These are phyloP conservation scores for Pampus argenteus DNA, from an alignment of 2,797 vertebrate genomes.

Conservation along the genomic window DNA sequence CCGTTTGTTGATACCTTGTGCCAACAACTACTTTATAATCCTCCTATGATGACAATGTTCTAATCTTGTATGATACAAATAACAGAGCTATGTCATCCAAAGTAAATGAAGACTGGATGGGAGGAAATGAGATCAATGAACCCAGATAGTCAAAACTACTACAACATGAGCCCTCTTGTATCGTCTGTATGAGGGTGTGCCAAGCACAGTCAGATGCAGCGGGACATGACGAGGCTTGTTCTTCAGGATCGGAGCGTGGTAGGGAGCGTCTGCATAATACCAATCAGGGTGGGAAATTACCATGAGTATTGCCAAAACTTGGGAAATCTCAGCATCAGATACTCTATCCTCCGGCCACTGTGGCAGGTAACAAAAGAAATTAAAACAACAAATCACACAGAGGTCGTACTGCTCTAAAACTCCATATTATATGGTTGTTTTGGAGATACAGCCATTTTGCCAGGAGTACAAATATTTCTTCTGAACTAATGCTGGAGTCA, in stretches of 20 bases:
- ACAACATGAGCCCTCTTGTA: not conserved
- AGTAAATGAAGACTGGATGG: not conserved
- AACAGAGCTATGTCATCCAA: not conserved
- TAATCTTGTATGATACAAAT: not conserved
- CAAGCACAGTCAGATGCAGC: slow-evolving; percentile 20
- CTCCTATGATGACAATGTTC: not conserved
- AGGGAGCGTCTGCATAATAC: slow-evolving; percentile 54
- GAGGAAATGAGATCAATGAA: not conserved
- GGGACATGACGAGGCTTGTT: slow-evolving; percentile 62
- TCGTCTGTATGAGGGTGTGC: slow-evolving; percentile 22
- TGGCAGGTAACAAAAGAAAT: slow-evolving; percentile 4
- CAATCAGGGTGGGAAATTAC: slow-evolving; percentile 48
- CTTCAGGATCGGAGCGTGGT: slow-evolving; percentile 25
- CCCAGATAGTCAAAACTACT: not conserved
- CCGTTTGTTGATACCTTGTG: too few relatives aligned
- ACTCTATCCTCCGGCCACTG: not conserved
- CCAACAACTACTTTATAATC: not conserved
- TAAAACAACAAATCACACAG: not conserved
- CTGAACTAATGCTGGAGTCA: slow-evolving; percentile 11
- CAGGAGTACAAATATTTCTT: not conserved
- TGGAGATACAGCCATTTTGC: not conserved
- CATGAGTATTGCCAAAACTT: slow-evolving; percentile 8
- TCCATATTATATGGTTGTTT: slow-evolving; percentile 20
- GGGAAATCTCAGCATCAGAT: slow-evolving; percentile 36
- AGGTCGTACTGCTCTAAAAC: slow-evolving; percentile 22